Conservation (phyloP, 1,140 invertebrate species). For the Gonatopus flavifemur region DNA sequence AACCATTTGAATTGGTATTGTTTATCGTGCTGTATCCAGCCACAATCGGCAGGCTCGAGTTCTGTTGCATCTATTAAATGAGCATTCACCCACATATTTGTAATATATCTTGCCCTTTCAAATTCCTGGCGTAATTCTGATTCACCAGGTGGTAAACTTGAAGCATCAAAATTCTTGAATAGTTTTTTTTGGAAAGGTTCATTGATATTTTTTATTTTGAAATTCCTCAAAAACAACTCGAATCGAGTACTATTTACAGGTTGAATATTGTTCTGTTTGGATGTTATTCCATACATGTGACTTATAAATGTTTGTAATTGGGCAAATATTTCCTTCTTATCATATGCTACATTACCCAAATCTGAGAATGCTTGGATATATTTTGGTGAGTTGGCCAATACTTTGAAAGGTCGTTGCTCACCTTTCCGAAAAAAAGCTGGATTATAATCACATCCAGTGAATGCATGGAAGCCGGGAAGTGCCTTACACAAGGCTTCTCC, state of each 20-base stretch:
- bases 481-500: constrained; percentile 27
- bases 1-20: no score
- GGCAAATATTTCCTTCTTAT: neutral
- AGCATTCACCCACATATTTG: constrained; percentile 29
- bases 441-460: constrained; percentile 51
- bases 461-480: constrained; percentile 44
- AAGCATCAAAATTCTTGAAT: constrained; percentile 1
- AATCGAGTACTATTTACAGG: neutral
- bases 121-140: no score
- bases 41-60: no score
- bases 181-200: no score
- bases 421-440: constrained; percentile 38
- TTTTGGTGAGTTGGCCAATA: constrained; percentile 18
- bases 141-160: neutral
- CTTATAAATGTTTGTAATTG: neutral
- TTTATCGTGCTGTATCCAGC: no score
- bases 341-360: constrained; percentile 1
- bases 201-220: neutral
- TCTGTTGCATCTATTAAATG: constrained; percentile 15
- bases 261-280: neutral
- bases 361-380: constrained; percentile 13
- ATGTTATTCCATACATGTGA: neutral
- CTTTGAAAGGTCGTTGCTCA: constrained; percentile 28
- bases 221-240: neutral
- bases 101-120: no score